Conservation (phyloP, 2,888 invertebrate species). For the Leptogaster cylindrica region DNA sequence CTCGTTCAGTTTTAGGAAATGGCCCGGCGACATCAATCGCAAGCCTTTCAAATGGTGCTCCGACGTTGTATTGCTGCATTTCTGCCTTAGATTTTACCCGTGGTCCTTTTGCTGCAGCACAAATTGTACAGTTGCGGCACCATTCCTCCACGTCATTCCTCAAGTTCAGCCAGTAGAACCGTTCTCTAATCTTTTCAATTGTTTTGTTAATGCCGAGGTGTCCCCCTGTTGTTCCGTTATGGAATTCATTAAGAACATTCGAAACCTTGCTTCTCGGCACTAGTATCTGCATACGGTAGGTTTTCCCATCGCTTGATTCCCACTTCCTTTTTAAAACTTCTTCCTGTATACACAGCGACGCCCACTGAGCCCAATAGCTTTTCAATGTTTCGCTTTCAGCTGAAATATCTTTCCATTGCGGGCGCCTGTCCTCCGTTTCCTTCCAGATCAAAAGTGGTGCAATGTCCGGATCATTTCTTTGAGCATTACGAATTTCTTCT, state of each 20-base stretch:
- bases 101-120: neutral
- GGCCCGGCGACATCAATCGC: neutral
- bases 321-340: constrained; percentile 16
- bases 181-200: constrained; percentile 48
- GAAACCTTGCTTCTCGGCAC: constrained; percentile 41
- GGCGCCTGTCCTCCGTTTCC: neutral
- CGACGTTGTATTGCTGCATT: neutral
- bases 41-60: too few species aligned
- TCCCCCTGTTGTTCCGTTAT: constrained; percentile 50
- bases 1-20: neutral
- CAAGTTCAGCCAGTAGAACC: constrained; percentile 49
- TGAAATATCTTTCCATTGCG: neutral
- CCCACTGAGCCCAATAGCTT: neutral
- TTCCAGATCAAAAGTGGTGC: neutral
- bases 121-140: constrained; percentile 22
- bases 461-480: constrained; percentile 5
- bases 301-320: constrained; percentile 12
- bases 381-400: neutral
- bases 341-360: neutral
- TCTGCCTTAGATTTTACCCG: neutral
- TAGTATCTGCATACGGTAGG: constrained; percentile 14
- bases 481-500: neutral
- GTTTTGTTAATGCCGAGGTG: constrained; percentile 52
- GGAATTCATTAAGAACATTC: constrained; percentile 46
- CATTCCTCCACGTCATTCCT: neutral